A percentile compares a stretch with the other conserved stretches of the same genome.
phyloP scores from a whole-genome alignment of 1,140 invertebrate species.

The Ceratosolen solmsi region DNA sequence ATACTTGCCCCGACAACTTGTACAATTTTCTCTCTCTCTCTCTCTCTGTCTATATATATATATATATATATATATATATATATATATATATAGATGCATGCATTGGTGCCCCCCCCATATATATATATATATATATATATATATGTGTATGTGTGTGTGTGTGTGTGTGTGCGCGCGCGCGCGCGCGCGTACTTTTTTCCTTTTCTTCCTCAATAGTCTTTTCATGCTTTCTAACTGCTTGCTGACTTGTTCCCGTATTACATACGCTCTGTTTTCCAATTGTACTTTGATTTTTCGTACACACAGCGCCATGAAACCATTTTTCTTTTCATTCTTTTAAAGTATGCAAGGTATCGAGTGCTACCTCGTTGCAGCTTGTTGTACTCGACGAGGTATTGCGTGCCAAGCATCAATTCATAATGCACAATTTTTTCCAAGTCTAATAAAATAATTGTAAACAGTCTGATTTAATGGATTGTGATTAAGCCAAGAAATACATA shows the following conservation, averaged over 20 bases:
- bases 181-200: neutral
- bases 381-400: neutral
- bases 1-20: constrained; percentile 36
- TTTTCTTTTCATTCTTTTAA: neutral
- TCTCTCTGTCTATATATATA: neutral
- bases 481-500: neutral
- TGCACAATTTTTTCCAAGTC: neutral
- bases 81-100: too few relatives aligned
- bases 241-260: neutral
- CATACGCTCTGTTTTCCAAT: neutral
- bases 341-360: neutral
- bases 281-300: neutral
- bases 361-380: neutral
- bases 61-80: too few relatives aligned
- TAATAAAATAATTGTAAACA: neutral
- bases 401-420: neutral
- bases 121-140: too few relatives aligned
- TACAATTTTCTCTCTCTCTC: constrained; percentile 32
- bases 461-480: neutral
- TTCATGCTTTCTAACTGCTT: neutral
- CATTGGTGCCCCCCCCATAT: too few relatives aligned
- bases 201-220: neutral
- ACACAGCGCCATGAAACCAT: neutral
- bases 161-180: too few relatives aligned
- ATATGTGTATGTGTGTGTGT: too few relatives aligned